These are phyloP conservation scores for Erethizon dorsatum DNA, from an alignment of 2,797 vertebrate genomes.

Conservation along the genomic window DNA sequence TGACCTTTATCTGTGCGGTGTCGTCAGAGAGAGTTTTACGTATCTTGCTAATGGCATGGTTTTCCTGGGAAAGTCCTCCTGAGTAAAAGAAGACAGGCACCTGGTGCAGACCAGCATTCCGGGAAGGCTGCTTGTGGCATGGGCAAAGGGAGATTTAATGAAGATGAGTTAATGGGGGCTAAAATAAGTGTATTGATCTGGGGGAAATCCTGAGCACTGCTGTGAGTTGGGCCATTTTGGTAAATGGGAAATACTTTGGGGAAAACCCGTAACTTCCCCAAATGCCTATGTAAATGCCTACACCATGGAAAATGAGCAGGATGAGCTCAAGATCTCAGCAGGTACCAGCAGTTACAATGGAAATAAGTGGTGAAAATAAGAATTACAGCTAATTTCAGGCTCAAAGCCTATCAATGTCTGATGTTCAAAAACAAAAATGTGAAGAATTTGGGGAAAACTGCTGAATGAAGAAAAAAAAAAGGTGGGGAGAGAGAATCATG, in stretches of 20 bases:
- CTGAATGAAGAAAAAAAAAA: neutral
- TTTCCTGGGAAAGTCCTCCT: constrained; percentile 71
- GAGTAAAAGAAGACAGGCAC: constrained; percentile 26
- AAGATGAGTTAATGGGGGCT: constrained; percentile 64
- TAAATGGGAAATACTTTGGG: constrained; percentile 80
- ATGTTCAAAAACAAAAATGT: neutral
- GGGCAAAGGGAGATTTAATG: constrained; percentile 41
- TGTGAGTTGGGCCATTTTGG: constrained; percentile 19
- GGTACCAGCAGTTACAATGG: neutral
- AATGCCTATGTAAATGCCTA: constrained; percentile 81
- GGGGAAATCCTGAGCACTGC: constrained; percentile 77
- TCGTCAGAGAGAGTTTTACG: neutral
- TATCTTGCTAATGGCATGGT: neutral
- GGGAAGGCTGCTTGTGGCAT: neutral
- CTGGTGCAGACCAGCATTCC: neutral
- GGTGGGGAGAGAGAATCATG: neutral
- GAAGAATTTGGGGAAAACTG: neutral
- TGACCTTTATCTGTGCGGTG: neutral
- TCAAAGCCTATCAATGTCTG: neutral
- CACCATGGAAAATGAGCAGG: constrained; percentile 77
- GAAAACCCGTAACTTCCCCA: constrained; percentile 84
- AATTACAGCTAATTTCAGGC: neutral
- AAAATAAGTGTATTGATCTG: constrained; percentile 72
- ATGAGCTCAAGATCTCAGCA: constrained; percentile 22
- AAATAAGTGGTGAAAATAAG: constrained; percentile 20